Percentiles rank a stretch among this genome's conserved stretches.
phyloP scores from a whole-genome alignment of 2,797 vertebrate species.

The Myotis findleyi region DNA sequence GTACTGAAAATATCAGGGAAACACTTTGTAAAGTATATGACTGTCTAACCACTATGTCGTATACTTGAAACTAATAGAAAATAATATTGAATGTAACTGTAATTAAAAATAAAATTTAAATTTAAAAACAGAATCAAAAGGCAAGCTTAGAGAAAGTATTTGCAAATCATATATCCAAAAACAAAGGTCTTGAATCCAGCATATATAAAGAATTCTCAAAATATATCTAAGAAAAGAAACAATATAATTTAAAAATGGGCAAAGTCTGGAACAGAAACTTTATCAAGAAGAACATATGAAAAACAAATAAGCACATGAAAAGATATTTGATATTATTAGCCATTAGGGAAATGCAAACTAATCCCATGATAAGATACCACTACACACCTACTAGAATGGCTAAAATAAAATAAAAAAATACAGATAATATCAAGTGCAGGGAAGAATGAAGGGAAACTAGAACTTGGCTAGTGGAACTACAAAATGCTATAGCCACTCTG shows the following conservation, averaged over 20 bases:
- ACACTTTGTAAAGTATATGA: background rate
- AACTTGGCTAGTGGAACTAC: background rate
- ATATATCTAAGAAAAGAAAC: background rate
- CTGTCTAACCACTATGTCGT: background rate
- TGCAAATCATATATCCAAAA: background rate
- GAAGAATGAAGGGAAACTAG: background rate
- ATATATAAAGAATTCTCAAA: background rate
- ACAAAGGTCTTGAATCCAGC: background rate
- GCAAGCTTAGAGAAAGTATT: background rate
- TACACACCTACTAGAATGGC: background rate
- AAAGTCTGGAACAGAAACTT: background rate
- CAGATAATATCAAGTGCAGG: background rate
- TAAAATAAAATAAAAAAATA: background rate
- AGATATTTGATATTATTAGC: background rate
- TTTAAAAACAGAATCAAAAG: background rate
- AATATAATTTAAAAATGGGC: background rate
- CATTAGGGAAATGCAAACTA: background rate
- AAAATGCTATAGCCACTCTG: background rate
- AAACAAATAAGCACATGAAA: background rate
- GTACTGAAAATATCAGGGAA: background rate
- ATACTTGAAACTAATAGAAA: background rate
- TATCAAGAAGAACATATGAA: background rate
- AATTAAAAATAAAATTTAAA: background rate
- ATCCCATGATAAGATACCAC: background rate
- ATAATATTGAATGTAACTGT: background rate